Conservation (phyloP, 1,140 invertebrate genomes). For the Grapholita molesta region DNA sequence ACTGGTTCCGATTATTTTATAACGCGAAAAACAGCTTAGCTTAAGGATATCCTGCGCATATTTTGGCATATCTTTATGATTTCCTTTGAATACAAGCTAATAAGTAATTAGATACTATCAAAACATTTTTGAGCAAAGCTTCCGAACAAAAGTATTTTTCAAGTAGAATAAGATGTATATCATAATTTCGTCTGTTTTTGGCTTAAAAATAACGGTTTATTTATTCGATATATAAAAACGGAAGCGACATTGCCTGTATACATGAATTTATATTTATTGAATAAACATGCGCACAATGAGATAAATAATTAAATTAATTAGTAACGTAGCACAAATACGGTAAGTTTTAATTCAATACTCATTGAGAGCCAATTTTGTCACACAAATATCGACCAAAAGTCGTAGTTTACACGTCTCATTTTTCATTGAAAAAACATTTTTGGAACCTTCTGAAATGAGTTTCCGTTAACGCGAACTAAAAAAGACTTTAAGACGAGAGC, state of each 20-base stretch:
- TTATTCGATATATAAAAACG: neutral
- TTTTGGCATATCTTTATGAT: neutral
- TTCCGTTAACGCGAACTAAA: conserved; percentile 35
- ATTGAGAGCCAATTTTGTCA: conserved; percentile 46
- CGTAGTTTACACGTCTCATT: conserved; percentile 53
- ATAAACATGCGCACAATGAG: conserved; percentile 66
- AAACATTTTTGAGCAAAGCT: too few relatives aligned
- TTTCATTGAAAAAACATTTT: conserved; percentile 61
- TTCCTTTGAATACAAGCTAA: neutral
- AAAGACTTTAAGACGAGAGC: conserved; percentile 36
- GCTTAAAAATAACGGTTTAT: neutral
- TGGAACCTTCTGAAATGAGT: conserved; percentile 67
- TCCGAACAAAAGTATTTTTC: too few relatives aligned
- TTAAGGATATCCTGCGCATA: neutral
- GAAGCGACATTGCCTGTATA: neutral
- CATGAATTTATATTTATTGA: conserved; percentile 48
- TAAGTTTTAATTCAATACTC: conserved; percentile 75
- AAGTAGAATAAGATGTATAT: too few relatives aligned
- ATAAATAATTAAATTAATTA: conserved; percentile 77
- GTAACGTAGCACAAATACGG: conserved; percentile 66
- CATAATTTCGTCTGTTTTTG: neutral
- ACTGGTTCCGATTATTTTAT: conserved; percentile 34
- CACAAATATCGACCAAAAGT: conserved; percentile 53
- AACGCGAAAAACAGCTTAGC: neutral
- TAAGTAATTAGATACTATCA: neutral